phyloP scores from a whole-genome alignment of 1,140 invertebrate genomes.

The Drosophila gunungcola region DNA sequence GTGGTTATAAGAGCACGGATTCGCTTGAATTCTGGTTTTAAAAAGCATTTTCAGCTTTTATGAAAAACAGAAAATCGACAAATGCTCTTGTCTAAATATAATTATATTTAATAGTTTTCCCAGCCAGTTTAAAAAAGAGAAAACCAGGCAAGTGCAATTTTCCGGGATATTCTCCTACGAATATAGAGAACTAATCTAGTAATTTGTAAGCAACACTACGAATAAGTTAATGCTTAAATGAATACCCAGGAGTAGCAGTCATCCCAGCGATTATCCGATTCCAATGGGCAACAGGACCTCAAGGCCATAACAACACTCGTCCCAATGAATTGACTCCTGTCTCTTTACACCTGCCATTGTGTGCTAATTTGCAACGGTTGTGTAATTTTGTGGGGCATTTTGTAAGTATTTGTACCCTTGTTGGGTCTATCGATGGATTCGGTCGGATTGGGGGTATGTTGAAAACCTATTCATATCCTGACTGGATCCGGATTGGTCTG shows the following conservation, averaged over 20 bases:
- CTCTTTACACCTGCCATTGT: conserved; percentile 44
- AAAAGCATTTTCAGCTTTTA: too few species aligned
- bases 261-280: conserved; percentile 38
- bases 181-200: conserved; percentile 14
- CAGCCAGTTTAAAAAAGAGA: too few species aligned
- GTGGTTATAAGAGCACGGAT: too few species aligned
- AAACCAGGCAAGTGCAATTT: too few species aligned
- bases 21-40: too few species aligned
- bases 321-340: conserved; percentile 18
- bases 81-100: too few species aligned
- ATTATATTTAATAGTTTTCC: too few species aligned
- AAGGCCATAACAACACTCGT: conserved; percentile 19
- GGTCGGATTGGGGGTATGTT: background rate
- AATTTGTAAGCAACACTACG: conserved; percentile 23
- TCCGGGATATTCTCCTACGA: background rate
- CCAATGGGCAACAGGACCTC: conserved; percentile 31
- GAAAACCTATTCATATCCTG: conserved; percentile 59
- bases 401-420: conserved; percentile 35
- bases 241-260: conserved; percentile 11
- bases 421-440: conserved; percentile 37
- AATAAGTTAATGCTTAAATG: conserved; percentile 4
- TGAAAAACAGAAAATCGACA: too few species aligned
- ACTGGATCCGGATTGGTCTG: conserved; percentile 27
- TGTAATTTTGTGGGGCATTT: conserved; percentile 64
- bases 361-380: conserved; percentile 71